These are phyloP conservation scores for Apodemia zela DNA, from an alignment of 2,888 invertebrate genomes.

Conservation along the genomic window DNA sequence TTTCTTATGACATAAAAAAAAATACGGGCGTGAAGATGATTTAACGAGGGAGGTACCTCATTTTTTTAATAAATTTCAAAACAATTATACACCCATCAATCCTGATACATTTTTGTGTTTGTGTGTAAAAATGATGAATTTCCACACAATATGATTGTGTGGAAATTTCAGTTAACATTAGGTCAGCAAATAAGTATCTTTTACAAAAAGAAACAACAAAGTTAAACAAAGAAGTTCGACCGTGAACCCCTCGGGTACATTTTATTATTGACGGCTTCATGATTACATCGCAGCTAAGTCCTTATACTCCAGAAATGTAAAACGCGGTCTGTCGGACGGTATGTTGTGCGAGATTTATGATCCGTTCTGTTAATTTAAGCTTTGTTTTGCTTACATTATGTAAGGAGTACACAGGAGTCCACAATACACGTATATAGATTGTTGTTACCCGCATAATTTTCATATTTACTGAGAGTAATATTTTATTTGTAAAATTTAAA, in stretches of 20 bases:
- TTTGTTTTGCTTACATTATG: slow-evolving; percentile 4
- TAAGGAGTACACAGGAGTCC: not conserved
- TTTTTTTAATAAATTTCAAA: too few relatives aligned
- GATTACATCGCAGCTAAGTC: not conserved
- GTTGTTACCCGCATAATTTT: not conserved
- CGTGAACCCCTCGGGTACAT: not conserved
- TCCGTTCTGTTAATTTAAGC: not conserved
- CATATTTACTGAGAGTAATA: not conserved
- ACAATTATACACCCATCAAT: too few relatives aligned
- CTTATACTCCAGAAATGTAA: not conserved
- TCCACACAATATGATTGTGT: too few relatives aligned
- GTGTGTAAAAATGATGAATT: too few relatives aligned
- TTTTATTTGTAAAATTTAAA: too few relatives aligned
- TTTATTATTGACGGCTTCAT: not conserved
- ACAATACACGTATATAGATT: too few relatives aligned
- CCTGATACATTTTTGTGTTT: too few relatives aligned
- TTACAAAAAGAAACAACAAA: not conserved
- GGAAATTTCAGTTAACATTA: too few relatives aligned
- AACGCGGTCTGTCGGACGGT: not conserved
- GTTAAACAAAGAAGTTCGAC: not conserved
- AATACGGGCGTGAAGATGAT: too few relatives aligned
- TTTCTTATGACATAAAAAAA: too few relatives aligned
- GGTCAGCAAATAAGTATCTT: too few relatives aligned
- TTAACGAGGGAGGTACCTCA: too few relatives aligned
- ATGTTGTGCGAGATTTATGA: slow-evolving; percentile 2